These are phyloP conservation scores for Miniopterus natalensis DNA, from an alignment of 2,113 vertebrate species.

Conservation along the genomic window DNA sequence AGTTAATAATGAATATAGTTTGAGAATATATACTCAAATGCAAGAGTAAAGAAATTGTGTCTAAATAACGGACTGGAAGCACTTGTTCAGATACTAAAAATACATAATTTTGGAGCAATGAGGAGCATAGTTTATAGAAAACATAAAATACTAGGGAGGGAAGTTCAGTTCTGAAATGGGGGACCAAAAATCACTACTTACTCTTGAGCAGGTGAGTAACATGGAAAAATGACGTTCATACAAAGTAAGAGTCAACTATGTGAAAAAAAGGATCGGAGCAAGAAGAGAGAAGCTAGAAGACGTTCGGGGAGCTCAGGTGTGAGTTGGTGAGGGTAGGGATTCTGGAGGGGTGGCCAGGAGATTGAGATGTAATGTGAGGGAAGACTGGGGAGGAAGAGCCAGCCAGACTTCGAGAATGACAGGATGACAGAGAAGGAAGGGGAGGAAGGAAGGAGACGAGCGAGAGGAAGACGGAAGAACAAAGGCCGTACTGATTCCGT, in stretches of 20 bases:
- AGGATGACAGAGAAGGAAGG: background rate
- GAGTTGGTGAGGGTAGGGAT: background rate
- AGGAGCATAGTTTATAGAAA: background rate
- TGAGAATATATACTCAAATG: slow-evolving; percentile 25
- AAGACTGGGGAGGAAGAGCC: background rate
- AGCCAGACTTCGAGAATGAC: background rate
- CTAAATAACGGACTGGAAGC: background rate
- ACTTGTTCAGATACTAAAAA: background rate
- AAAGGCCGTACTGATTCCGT: background rate
- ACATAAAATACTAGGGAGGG: background rate
- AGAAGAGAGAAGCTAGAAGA: background rate
- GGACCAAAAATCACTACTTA: background rate
- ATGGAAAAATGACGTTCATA: background rate
- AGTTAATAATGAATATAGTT: slow-evolving; percentile 32
- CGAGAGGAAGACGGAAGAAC: background rate
- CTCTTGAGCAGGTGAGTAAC: background rate
- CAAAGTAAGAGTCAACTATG: background rate
- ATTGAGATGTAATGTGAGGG: background rate
- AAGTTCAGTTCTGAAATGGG: background rate
- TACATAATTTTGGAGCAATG: background rate
- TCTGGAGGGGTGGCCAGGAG: background rate
- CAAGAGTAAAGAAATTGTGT: slow-evolving; percentile 3
- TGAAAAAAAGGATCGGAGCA: background rate
- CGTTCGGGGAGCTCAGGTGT: background rate
- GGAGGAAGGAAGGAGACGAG: background rate